Base-by-base conservation (phyloP, 2,888 invertebrate species). In the Macropis europaea region DNA sequence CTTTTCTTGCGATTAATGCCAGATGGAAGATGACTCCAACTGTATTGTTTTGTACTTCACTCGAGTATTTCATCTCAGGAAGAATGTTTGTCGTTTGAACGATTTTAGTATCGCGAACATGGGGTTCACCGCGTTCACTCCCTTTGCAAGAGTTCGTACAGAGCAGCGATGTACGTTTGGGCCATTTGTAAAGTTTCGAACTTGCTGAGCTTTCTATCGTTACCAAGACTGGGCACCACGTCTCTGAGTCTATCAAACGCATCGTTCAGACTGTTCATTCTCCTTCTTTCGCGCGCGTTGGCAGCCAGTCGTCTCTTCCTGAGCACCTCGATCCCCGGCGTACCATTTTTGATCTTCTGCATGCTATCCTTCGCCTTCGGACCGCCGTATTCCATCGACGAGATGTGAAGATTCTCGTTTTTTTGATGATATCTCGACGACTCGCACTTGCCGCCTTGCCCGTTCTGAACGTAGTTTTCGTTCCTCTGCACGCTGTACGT, bases 181-280 rank as follows among this genome's bases (percentile, higher is more conserved):
- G 95, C 95, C 95, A 95, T 95, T 89, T 95, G 95, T 40, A 95
- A 90, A 34, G 95, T 95, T 89, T 95, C 95, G 84, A 93, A 95
- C 88, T 95, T 95, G 69, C 94, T 94, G 69, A 95, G 90, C 87
- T 94, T 94, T 82, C 94, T 91, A 84, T 95, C 94, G 79, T 93
- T 93, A 2, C 94, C 94, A 38, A 94, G 90, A 3, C 93, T 93
- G 0, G 95, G 95, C 36, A 95, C 93, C 6, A 95, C 95, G 77
- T 93, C 93, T 53, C 95, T 88, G 5, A 95, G 90, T 75, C 92
- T 91, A 87, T 95, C 95, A 84, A 95, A 95, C 0, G 95, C 95
- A 76, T 93, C 93, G 88, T 95, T 95, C 74, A 95, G 90, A 82
- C 94, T 94, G 88, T 94, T 93, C 95, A 95, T 95, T 38, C 95